Percentiles rank a stretch among this genome's conserved stretches.
Conservation (phyloP, 2,113 vertebrate species). For the Bostrychus sinensis region DNA sequence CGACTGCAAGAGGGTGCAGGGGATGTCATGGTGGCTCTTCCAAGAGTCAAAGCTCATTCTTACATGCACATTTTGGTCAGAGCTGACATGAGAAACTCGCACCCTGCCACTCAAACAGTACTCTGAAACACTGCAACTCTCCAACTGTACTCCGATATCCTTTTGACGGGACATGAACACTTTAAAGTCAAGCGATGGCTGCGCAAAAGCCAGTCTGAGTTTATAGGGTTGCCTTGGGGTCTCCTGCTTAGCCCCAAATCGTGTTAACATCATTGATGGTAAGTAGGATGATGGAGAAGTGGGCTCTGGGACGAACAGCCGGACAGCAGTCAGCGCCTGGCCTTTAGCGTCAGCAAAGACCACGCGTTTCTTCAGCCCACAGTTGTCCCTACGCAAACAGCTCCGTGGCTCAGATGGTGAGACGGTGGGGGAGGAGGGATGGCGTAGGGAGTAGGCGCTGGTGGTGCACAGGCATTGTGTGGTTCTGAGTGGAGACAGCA, state of each 20-base stretch:
- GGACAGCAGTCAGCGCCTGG: constrained; percentile 72
- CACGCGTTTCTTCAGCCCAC: constrained; percentile 66
- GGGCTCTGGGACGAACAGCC: constrained; percentile 67
- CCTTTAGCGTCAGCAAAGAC: constrained; percentile 84
- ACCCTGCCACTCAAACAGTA: constrained; percentile 72
- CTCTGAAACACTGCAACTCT: constrained; percentile 75
- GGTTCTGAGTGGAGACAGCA: constrained; percentile 34
- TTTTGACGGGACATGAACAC: constrained; percentile 54
- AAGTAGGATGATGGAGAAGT: constrained; percentile 17
- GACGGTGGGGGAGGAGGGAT: constrained; percentile 27
- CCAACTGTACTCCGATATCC: constrained; percentile 63
- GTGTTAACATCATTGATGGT: background rate
- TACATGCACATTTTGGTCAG: constrained; percentile 65
- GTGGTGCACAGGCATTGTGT: background rate
- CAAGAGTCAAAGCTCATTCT: constrained; percentile 80
- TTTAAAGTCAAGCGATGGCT: constrained; percentile 48
- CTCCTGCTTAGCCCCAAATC: background rate
- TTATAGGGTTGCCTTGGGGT: constrained; percentile 25
- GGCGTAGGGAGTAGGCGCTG: constrained; percentile 34
- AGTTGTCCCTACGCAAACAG: constrained; percentile 37
- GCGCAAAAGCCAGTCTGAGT: constrained; percentile 69
- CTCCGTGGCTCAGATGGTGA: constrained; percentile 27
- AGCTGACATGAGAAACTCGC: constrained; percentile 52
- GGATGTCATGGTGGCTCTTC: constrained; percentile 73
- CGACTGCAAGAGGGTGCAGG: constrained; percentile 67